These are phyloP conservation scores for Okapia johnstoni DNA, from an alignment of 2,113 vertebrate species.

Conservation along the genomic window DNA sequence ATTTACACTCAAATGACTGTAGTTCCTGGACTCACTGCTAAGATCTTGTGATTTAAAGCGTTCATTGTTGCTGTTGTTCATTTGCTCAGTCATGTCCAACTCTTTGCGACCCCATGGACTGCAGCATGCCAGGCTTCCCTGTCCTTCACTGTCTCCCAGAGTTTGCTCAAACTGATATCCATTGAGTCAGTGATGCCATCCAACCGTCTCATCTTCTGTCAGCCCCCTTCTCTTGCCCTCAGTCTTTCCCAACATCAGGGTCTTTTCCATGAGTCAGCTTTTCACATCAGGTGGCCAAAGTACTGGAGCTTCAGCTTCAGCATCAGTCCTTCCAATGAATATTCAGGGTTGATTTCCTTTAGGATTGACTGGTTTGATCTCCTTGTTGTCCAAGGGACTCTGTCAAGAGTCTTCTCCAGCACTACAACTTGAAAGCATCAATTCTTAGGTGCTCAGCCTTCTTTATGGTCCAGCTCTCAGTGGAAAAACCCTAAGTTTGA, in stretches of 20 bases:
- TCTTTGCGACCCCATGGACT: not conserved
- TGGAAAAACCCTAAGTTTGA: not conserved
- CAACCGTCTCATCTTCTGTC: not conserved
- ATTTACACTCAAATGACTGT: not conserved
- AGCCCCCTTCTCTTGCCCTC: not conserved
- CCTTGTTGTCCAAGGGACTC: not conserved
- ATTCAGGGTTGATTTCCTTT: not conserved
- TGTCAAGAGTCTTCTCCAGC: not conserved
- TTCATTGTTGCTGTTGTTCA: not conserved
- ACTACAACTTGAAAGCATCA: not conserved
- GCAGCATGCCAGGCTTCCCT: not conserved
- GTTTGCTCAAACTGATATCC: not conserved
- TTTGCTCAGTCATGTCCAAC: not conserved
- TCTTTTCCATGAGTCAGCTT: not conserved
- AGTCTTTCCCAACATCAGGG: not conserved
- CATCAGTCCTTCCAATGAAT: not conserved
- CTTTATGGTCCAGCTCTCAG: not conserved
- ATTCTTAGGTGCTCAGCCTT: not conserved
- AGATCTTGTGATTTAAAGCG: not conserved
- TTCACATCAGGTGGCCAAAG: not conserved
- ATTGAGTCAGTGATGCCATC: not conserved
- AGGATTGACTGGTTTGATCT: not conserved
- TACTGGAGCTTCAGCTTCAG: not conserved
- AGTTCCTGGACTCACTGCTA: not conserved
- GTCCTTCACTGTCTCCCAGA: not conserved